Base-by-base conservation (phyloP, 2,888 invertebrate species). In the Cheilosia grossa region DNA sequence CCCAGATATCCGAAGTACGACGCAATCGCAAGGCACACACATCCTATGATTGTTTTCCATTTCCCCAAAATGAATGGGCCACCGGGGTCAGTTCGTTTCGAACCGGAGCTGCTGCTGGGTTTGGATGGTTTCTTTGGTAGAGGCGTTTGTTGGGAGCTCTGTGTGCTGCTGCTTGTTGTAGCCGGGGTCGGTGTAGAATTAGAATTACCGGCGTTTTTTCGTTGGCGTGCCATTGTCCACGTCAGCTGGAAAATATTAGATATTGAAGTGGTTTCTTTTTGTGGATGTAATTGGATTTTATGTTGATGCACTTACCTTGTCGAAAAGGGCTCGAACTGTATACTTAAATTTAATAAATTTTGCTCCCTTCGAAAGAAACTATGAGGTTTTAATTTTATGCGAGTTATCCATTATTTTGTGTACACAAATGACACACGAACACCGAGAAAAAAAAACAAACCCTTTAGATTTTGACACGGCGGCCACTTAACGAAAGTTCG, bases 1-100 rank as follows among this genome's bases (percentile, higher is more conserved):
- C 97, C 97, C 89, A 96, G 92, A 88, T 95, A 96, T 64, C 96
- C 95, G 87, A 96, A 95, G 90, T 95, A 95, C 0, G 94, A 94
- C 2, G 97, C 97, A 63, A 96, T 93, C 0, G 93, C 91, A 74
- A 97, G 93, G 87, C 95, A 95, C 13, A 93, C 89, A 54, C 93
- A 93, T 7, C 95, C 95, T 15, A 94, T 91, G 24, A 93, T 89
- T 19, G 94, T 94, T 90, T 95, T 95, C 95, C 95, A 95, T 88
- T 91, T 91, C 77, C 91, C 90, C 79, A 91, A 86, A 19, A 90
- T 89, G n/a, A 90, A 88, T 24, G 88, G 89, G 2, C 47, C 19
- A 10, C 77, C 73, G 0, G 82, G 56, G 19, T 86, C 82, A 1
- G 53, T 42, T 2, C 63, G 58, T 27, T 64, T 69, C 2, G 64